Percentiles rank a stretch among this genome's conserved stretches.
Evolutionary conservation across 2,797 vertebrate genomes (phyloP).

Genomic region (Myoxocephalus aenaeus): DNA sequence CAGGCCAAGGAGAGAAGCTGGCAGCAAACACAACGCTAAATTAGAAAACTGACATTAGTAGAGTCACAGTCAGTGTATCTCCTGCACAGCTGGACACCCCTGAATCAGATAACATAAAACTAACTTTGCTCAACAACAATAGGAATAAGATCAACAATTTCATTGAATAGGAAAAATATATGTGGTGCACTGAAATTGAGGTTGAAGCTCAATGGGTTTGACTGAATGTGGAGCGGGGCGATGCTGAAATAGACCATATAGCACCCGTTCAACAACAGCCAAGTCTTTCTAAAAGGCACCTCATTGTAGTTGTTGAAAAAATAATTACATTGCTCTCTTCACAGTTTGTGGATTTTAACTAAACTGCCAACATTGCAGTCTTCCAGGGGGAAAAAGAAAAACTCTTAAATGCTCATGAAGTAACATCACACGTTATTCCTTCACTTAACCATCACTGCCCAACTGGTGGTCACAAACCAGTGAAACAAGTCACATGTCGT

Average conservation of each 20-base stretch:
- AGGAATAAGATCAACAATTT: neutral
- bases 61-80: slow-evolving; percentile 16
- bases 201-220: slow-evolving; percentile 2
- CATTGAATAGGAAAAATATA: neutral
- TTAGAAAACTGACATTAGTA: too few species aligned
- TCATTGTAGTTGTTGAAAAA: neutral
- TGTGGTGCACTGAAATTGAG: too few species aligned
- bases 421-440: neutral
- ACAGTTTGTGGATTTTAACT: neutral
- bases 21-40: too few species aligned
- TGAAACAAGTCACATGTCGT: slow-evolving; percentile 10
- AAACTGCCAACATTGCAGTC: neutral
- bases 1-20: neutral
- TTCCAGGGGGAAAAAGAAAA: neutral
- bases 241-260: slow-evolving; percentile 6
- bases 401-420: neutral
- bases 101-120: neutral
- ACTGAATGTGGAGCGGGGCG: neutral
- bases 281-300: neutral
- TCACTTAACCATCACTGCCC: neutral
- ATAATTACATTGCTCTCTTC: neutral
- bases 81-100: neutral
- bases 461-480: slow-evolving; percentile 27
- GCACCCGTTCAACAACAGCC: neutral
- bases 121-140: neutral